Evolutionary conservation across 1,140 invertebrate genomes (phyloP).

Genomic region (Drosophila insularis): DNA sequence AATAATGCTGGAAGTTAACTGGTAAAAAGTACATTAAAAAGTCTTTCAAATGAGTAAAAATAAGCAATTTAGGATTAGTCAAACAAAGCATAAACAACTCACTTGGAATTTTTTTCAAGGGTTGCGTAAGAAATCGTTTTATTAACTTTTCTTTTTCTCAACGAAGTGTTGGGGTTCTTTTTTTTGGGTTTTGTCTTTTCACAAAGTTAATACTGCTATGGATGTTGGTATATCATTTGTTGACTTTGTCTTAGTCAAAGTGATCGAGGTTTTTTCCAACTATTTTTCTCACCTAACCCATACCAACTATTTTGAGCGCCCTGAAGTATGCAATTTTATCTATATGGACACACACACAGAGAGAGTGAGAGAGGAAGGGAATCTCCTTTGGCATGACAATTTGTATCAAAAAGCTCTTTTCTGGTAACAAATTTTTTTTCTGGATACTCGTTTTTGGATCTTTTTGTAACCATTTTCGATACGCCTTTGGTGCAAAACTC

Average conservation of each 20-base stretch:
- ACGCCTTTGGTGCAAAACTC: slow-evolving; percentile 26
- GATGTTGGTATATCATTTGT: background rate
- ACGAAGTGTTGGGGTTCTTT: background rate
- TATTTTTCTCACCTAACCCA: too few species aligned
- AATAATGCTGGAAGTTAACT: too few species aligned
- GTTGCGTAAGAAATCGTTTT: too few species aligned
- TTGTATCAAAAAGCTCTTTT: slow-evolving; percentile 28
- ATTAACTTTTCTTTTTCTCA: too few species aligned
- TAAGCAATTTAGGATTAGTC: too few species aligned
- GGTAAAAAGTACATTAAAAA: too few species aligned
- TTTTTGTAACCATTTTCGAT: slow-evolving; percentile 49
- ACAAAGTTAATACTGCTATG: background rate
- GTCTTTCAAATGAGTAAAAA: too few species aligned
- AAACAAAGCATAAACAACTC: too few species aligned
- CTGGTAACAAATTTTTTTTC: slow-evolving; percentile 4
- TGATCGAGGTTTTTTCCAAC: background rate
- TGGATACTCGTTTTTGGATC: slow-evolving; percentile 29
- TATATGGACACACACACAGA: background rate
- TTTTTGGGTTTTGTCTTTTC: background rate
- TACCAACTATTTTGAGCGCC: background rate
- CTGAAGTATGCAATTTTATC: slow-evolving; percentile 25
- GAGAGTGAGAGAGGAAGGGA: background rate
- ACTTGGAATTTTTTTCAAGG: too few species aligned
- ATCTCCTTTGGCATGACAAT: slow-evolving; percentile 32
- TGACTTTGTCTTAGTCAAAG: slow-evolving; percentile 5